Base-by-base conservation (phyloP, 92 coral and sea anemone species). In the Porites divaricata region DNA sequence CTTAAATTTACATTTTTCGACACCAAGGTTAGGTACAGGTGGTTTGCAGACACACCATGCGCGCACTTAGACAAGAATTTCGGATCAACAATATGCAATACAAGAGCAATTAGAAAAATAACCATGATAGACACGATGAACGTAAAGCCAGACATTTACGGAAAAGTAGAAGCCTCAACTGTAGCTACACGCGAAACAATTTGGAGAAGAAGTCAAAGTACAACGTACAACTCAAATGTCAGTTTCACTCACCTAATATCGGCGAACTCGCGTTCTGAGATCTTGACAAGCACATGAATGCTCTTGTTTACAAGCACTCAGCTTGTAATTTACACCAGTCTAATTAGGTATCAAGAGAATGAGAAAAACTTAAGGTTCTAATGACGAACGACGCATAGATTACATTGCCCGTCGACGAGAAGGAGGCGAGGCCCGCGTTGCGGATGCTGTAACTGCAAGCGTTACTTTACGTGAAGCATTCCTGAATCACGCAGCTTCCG, bases 301-400 rank as follows among this genome's bases (percentile, higher is more conserved):
- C 19, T 77, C 8, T 1, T 76, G 58, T 77, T 77, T 56, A 75
- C 79, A 26, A 14, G 22, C 15, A 48, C 71, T 62, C n/a, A 20
- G 28, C 24, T 16, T 49, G 41, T 19, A 41, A 15, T 16, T 63
- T 20, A 6, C 23, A 14, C 81, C 9, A 58, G 25, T 20, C 13
- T 10, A 41, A 41, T 7, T 63, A 45, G 26, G 41, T 22, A 20
- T 48, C 48, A 56, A 2, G 15, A 48, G 2, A 24, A 41, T 59
- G 70, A 62, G 48, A 35, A 35, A 62, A 59, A 22, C 13, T 8
- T 9, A 77, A 67, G 26, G 2, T 56, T 19, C 64, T 13, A 4
- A 22, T n/a, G 49, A 11, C 48, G 45, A 35, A 35, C 45, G 45
- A 35, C 45, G 45, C 45, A 35, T 6, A 35, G 45, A 35, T 0